phyloP scores from a whole-genome alignment of 2,797 vertebrate genomes.

The Neosilurus hyrtlii region DNA sequence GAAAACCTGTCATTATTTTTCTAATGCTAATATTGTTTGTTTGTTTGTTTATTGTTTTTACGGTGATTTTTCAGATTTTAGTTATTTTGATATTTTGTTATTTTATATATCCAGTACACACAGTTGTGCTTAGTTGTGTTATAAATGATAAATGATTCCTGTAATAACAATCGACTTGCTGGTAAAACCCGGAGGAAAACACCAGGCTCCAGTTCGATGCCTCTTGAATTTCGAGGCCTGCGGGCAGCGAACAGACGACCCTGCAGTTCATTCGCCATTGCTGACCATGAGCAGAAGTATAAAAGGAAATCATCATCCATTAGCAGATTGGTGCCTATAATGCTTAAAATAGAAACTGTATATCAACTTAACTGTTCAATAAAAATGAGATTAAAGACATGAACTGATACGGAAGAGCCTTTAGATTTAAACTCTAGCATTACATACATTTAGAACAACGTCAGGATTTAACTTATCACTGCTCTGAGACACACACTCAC shows the following conservation, averaged over 20 bases:
- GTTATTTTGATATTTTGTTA: background rate
- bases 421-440: background rate
- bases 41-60: too few relatives aligned
- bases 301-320: constrained; percentile 4
- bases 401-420: too few relatives aligned
- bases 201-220: background rate
- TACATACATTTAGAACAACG: background rate
- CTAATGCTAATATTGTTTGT: background rate
- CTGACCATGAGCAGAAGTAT: background rate
- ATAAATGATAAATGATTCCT: background rate
- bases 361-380: constrained; percentile 10
- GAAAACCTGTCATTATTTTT: background rate
- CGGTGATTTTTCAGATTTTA: background rate
- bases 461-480: background rate
- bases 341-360: background rate
- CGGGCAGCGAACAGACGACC: background rate
- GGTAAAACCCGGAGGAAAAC: too few relatives aligned
- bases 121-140: background rate
- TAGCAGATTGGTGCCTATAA: background rate
- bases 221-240: background rate
- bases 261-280: background rate
- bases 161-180: background rate
- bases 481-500: background rate
- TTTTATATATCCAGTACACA: background rate
- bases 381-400: background rate